Base-by-base conservation (phyloP, 1,140 invertebrate species). In the Drosophila repletoides region DNA sequence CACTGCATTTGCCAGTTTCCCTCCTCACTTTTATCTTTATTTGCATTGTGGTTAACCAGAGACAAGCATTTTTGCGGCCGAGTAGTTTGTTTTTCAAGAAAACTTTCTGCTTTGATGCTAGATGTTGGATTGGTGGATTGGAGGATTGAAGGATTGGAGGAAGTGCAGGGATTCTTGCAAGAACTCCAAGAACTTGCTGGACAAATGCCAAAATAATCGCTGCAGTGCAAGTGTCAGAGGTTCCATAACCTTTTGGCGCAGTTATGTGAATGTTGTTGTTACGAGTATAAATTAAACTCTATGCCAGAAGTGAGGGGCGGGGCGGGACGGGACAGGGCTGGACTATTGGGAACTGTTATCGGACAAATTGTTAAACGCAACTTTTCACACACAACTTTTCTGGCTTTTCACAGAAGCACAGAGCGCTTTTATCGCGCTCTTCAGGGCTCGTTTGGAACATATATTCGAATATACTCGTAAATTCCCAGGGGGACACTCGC, bases 331-430 rank as follows among this genome's bases (percentile, higher is more conserved):
- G 26, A n/a, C n/a, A n/a, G n/a, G n/a, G n/a, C n/a, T n/a, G n/a
- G n/a, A n/a, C 63, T 49, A 28, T 66, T 59, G 55, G 55, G 55
- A 66, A 21, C 33, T 48, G 43, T 59, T 49, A 59, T 66, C 55
- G 29, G 15, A 22, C 43, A 19, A 49, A 41, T 58, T 63, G 38
- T 53, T 15, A 53, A 48, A 53, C 51, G 22, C 40, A 55, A 55
- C 60, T 64, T 64, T 64, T 45, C 40, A 9, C 17, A 9, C 17
- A 64, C 33, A 55, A 58, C 40, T 65, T 65, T 65, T n/a, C n/a
- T 43, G 26, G 12, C 21, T 26, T 36, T 17, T n/a, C 31, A 19
- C 7, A 1, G 5, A 17, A 7, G 12, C 38, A 34, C 49, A 15
- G 3, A 45, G 29, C 15, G n/a, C 40, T 29, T 58, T 56, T 65